Evolutionary conservation across 2,113 vertebrate genomes (phyloP).

Genomic region (Vireo altiloquus): DNA sequence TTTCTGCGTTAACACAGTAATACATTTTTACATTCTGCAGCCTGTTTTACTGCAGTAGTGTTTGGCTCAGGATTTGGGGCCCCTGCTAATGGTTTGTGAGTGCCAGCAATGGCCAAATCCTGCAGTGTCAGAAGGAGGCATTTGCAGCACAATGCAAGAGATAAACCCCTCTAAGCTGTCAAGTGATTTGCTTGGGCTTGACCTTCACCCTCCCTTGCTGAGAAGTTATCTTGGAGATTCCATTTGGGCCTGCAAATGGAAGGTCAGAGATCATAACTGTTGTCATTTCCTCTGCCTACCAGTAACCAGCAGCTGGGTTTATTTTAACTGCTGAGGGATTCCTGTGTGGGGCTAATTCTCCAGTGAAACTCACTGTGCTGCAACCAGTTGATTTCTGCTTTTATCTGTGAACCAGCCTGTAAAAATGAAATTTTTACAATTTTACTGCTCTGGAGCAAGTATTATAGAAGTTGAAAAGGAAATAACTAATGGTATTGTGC

Average conservation of each 20-base stretch:
- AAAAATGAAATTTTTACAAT: not conserved
- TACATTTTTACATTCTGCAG: slow-evolving; percentile 35
- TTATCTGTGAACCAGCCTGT: slow-evolving; percentile 18
- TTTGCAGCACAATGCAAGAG: not conserved
- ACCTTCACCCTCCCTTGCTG: not conserved
- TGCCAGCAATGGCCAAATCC: not conserved
- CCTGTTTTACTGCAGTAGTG: slow-evolving; percentile 49
- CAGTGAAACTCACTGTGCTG: not conserved
- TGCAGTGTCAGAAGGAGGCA: not conserved
- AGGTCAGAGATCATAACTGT: not conserved
- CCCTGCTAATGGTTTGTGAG: slow-evolving; percentile 32
- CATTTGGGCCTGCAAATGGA: not conserved
- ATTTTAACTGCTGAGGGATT: slow-evolving; percentile 23
- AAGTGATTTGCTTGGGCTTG: not conserved
- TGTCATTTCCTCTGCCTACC: slow-evolving; percentile 26
- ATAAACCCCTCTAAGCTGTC: not conserved
- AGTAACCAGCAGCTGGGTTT: slow-evolving; percentile 40
- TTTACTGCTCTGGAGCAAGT: not conserved
- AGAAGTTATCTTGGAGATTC: not conserved
- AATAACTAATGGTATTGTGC: not conserved
- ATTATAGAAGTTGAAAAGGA: not conserved
- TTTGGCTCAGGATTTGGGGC: slow-evolving; percentile 46
- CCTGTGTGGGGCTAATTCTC: not conserved
- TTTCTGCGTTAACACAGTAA: slow-evolving; percentile 15
- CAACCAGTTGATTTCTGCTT: not conserved